Conservation (phyloP, 1,140 invertebrate genomes). For the Cecropterus lyciades region DNA sequence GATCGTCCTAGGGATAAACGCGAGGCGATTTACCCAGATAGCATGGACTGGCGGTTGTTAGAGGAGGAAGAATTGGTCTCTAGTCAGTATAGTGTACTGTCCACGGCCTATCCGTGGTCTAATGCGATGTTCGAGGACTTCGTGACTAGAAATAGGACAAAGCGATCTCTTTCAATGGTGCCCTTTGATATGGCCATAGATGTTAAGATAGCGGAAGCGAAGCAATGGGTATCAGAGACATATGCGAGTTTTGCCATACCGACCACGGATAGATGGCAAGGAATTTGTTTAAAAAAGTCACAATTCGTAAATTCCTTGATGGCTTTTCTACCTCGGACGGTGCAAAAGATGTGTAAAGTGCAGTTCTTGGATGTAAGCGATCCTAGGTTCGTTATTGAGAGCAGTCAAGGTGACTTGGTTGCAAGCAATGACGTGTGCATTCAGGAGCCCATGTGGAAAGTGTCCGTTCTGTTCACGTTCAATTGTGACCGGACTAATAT, state of each 20-base stretch:
- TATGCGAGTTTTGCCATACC: constrained; percentile 93
- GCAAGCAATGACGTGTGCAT: constrained; percentile 91
- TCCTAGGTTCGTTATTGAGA: constrained; percentile 90
- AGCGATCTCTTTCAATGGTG: constrained; percentile 72
- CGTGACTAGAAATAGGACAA: constrained; percentile 78
- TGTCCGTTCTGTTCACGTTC: constrained; percentile 89
- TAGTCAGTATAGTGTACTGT: constrained; percentile 79
- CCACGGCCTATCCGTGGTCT: constrained; percentile 75
- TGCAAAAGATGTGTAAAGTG: constrained; percentile 89
- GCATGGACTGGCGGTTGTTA: constrained; percentile 77
- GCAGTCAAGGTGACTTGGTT: constrained; percentile 91
- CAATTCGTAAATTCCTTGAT: constrained; percentile 91
- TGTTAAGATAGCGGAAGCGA: constrained; percentile 87
- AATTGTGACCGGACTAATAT: constrained; percentile 87
- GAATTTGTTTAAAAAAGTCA: constrained; percentile 90
- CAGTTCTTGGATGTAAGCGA: constrained; percentile 92
- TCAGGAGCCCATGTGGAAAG: constrained; percentile 91
- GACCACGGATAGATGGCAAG: constrained; percentile 90
- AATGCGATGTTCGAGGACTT: constrained; percentile 86
- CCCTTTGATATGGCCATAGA: constrained; percentile 84
- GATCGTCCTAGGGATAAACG: constrained; percentile 76
- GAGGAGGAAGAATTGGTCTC: constrained; percentile 72
- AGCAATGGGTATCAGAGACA: constrained; percentile 93
- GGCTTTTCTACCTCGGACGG: constrained; percentile 90
- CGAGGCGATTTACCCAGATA: constrained; percentile 65